Percentiles rank a stretch among this genome's conserved stretches.
Evolutionary conservation across 2,113 vertebrate genomes (phyloP).

Genomic region (Trogon surrucura): DNA sequence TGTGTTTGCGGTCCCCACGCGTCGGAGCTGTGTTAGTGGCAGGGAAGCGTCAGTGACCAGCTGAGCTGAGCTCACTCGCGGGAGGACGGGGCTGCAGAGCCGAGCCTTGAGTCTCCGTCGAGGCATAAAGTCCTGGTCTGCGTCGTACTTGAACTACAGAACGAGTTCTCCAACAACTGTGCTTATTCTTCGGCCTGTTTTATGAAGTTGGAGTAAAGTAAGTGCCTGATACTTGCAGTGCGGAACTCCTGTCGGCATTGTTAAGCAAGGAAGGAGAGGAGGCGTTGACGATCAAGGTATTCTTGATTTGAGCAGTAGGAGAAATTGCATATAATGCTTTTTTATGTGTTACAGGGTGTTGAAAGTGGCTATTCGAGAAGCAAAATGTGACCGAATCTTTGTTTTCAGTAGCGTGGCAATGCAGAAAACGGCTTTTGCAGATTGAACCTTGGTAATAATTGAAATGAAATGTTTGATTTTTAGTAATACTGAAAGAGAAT

Average conservation of each 20-base stretch:
- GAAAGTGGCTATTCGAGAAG: not conserved
- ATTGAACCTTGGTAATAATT: not conserved
- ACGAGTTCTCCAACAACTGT: not conserved
- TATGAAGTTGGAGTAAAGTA: not conserved
- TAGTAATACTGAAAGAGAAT: not conserved
- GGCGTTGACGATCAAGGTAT: not conserved
- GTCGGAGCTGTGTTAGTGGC: not conserved
- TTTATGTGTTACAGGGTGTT: not conserved
- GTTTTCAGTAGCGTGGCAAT: not conserved
- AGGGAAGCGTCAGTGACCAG: too few species aligned
- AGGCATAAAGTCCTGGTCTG: not conserved
- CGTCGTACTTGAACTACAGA: not conserved
- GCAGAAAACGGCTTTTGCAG: not conserved
- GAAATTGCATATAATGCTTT: not conserved
- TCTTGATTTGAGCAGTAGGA: not conserved
- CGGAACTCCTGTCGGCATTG: not conserved
- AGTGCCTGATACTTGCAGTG: not conserved
- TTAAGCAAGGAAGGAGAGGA: not conserved
- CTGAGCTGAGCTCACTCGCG: rapidly evolving
- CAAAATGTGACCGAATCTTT: not conserved
- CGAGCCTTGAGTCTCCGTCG: not conserved
- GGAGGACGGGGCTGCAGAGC: not conserved
- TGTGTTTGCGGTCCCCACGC: not conserved
- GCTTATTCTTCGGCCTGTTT: not conserved
- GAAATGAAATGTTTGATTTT: not conserved